phyloP scores from a whole-genome alignment of 1,140 invertebrate species.

The Pissodes strobi region DNA sequence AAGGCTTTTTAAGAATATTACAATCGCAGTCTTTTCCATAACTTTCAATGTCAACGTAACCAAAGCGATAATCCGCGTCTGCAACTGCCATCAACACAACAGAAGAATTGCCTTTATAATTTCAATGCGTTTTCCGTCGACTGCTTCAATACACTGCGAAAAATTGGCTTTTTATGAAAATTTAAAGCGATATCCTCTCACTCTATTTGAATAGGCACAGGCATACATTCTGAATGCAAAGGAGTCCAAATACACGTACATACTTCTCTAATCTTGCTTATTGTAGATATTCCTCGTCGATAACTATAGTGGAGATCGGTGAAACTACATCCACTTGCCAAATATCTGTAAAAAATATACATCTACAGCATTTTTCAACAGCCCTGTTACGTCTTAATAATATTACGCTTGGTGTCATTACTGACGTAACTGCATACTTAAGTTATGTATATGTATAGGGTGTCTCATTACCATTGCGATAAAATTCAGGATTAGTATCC shows the following conservation, averaged over 20 bases:
- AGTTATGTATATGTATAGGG: too few relatives aligned
- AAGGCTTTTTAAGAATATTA: too few relatives aligned
- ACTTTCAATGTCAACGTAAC: constrained; percentile 54
- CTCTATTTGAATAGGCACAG: neutral
- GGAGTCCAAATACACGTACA: neutral
- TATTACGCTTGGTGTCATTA: too few relatives aligned
- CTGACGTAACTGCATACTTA: too few relatives aligned
- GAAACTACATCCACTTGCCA: neutral
- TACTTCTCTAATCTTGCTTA: neutral
- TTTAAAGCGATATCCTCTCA: constrained; percentile 1
- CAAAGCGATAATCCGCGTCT: constrained; percentile 53
- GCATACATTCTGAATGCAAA: neutral
- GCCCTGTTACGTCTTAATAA: too few relatives aligned
- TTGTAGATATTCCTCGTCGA: neutral
- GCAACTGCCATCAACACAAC: constrained; percentile 55
- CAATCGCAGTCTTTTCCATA: constrained; percentile 56
- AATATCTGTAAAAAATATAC: too few relatives aligned
- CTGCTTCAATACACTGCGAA: too few relatives aligned
- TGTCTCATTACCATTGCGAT: too few relatives aligned
- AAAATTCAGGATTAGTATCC: too few relatives aligned
- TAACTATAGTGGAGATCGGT: neutral
- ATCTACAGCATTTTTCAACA: too few relatives aligned
- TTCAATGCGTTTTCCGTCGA: constrained; percentile 35
- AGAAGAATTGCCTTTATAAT: constrained; percentile 48
- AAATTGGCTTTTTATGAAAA: too few relatives aligned